Evolutionary conservation across 2,113 vertebrate genomes (phyloP).

Genomic region (Actenoides lindsayi): DNA sequence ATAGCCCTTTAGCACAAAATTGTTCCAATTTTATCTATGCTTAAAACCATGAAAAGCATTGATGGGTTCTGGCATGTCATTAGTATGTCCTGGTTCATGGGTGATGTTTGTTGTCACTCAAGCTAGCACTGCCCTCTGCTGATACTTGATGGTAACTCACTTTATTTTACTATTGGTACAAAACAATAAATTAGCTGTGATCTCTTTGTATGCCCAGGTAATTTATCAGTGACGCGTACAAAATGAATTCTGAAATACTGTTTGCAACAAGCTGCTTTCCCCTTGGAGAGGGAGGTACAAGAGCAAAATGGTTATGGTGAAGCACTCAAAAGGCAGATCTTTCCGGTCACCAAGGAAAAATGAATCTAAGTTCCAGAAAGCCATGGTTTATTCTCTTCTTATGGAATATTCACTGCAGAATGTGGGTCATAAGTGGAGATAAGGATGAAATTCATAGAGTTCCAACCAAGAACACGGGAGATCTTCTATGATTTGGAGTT

Average conservation of each 20-base stretch:
- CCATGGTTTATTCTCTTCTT: not conserved
- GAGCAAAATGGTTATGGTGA: not conserved
- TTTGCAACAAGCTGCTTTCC: not conserved
- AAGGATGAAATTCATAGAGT: not conserved
- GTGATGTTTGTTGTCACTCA: not conserved
- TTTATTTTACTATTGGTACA: too few species aligned
- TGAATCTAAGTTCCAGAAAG: not conserved
- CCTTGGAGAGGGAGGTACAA: not conserved
- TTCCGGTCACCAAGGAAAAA: not conserved
- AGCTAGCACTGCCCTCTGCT: conserved; percentile 72
- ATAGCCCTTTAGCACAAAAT: not conserved
- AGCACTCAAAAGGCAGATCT: not conserved
- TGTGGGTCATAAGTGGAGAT: not conserved
- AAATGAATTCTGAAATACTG: not conserved
- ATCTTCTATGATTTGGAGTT: not conserved
- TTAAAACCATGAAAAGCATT: not conserved
- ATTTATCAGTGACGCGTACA: not conserved
- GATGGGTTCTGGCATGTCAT: not conserved
- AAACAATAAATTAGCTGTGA: not conserved
- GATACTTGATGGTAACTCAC: conserved; percentile 37
- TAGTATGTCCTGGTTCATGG: not conserved
- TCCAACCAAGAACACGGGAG: not conserved
- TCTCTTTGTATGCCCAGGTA: not conserved
- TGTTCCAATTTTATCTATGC: not conserved
- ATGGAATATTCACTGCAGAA: not conserved